These are phyloP conservation scores for Homarus americanus DNA, from an alignment of 1,140 invertebrate genomes.

Conservation along the genomic window DNA sequence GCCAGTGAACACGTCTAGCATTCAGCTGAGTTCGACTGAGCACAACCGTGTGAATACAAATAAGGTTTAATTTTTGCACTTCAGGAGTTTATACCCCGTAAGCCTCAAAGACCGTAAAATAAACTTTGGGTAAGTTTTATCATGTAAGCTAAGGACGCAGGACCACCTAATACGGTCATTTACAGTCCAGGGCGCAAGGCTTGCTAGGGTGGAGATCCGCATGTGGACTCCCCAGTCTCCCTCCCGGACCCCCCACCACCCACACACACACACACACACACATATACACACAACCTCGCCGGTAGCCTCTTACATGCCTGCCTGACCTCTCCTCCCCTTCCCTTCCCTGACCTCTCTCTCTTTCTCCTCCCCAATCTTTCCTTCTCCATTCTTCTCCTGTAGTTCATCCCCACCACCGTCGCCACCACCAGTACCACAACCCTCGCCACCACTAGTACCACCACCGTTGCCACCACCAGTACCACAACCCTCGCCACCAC, in stretches of 20 bases:
- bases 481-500: no score
- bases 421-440: no score
- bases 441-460: no score
- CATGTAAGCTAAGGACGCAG: conserved; percentile 66
- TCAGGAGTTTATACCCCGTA: conserved; percentile 58
- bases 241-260: no score
- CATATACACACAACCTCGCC: neutral
- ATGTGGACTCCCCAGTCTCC: conserved; percentile 5
- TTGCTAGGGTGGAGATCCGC: conserved; percentile 31
- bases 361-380: neutral
- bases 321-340: neutral
- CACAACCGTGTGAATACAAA: conserved; percentile 60
- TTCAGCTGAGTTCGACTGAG: conserved; percentile 53
- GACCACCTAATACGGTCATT: conserved; percentile 61
- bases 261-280: neutral
- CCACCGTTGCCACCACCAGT: no score
- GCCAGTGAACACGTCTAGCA: neutral
- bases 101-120: conserved; percentile 69
- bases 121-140: conserved; percentile 72
- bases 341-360: neutral
- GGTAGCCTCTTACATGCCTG: conserved; percentile 32
- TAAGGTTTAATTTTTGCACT: conserved; percentile 61
- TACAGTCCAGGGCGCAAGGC: conserved; percentile 55
- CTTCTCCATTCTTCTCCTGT: neutral
- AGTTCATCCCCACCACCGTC: neutral